A percentile compares a stretch with the other conserved stretches of the same genome.
phyloP scores from a whole-genome alignment of 2,113 vertebrate species.

The Geococcyx californianus region DNA sequence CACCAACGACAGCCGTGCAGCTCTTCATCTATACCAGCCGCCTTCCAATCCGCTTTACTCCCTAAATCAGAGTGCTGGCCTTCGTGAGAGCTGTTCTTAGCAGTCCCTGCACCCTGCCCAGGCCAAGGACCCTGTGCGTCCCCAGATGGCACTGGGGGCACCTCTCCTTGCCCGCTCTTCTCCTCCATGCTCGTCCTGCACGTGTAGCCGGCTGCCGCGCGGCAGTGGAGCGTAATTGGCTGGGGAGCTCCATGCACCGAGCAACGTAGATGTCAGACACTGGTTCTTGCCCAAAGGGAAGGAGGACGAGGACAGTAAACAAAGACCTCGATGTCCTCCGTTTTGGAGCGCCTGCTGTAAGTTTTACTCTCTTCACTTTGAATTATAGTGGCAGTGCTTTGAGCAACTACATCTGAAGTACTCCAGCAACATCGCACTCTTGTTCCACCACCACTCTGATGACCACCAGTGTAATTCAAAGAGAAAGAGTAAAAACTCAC shows the following conservation, averaged over 20 bases:
- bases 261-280: conserved; percentile 59
- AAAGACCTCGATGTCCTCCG: conserved; percentile 66
- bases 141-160: not conserved
- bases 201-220: not conserved
- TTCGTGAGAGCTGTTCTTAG: not conserved
- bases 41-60: not conserved
- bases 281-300: conserved; percentile 67
- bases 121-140: not conserved
- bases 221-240: not conserved
- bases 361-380: conserved; percentile 70
- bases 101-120: not conserved
- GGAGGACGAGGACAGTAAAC: conserved; percentile 66
- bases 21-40: not conserved
- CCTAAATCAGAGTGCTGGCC: not conserved
- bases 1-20: not conserved
- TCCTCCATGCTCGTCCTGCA: not conserved
- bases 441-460: conserved; percentile 68
- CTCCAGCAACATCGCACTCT: conserved; percentile 52
- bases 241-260: conserved; percentile 18
- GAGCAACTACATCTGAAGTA: conserved; percentile 71
- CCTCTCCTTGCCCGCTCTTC: not conserved
- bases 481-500: conserved; percentile 78
- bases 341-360: conserved; percentile 68
- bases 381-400: conserved; percentile 77
- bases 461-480: conserved; percentile 78